Base-by-base conservation (phyloP, 2,113 vertebrate species). In the Syngnathus scovelli region DNA sequence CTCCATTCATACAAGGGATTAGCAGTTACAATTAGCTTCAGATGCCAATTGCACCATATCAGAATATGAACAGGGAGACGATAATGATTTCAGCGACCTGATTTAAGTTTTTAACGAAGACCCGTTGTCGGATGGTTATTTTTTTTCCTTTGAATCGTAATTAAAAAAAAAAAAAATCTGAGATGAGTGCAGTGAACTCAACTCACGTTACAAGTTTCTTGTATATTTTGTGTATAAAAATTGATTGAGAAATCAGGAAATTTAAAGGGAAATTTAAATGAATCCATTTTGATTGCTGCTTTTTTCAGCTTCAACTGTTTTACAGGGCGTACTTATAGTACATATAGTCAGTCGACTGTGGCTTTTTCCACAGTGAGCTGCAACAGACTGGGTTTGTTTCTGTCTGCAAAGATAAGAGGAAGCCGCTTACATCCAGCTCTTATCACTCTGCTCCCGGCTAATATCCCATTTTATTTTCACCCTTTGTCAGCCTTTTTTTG, bases 341-440 rank as follows among this genome's bases (percentile, higher is more conserved):
- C 1, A 7, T 1, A 16, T 27, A 16, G 55, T 58, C 15, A 16
- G 55, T 58, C 15, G 55, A 33, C 55, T 13, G n/a, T 15, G 60
- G n/a, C n/a, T 21, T 62, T 62, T 62, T 48, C 59, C 13, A n/a
- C 78, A 81, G 27, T 65, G 72, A 83, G 75, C 76, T 74, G 76
- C 41, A 84, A 80, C 80, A 74, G 80, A 80, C 81, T 66, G 76
- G 72, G 80, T 85, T 82, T 80, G 78, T 85, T 84, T 84, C 85
- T 90, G 85, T 75, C 77, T 67, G 83, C 69, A 76, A 78, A 76
- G 89, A 90, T 90, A 90, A 87, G 84, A 83, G 82, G 83, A 88
- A 89, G 89, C 86, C 68, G 86, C 87, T 87, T 87, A 88, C 74
- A 83, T 78, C 74, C 84, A 69, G 74, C 72, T 75, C 84, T 88